Evolutionary conservation across 2,113 vertebrate species (phyloP).

Genomic region (Prionailurus bengalensis): DNA sequence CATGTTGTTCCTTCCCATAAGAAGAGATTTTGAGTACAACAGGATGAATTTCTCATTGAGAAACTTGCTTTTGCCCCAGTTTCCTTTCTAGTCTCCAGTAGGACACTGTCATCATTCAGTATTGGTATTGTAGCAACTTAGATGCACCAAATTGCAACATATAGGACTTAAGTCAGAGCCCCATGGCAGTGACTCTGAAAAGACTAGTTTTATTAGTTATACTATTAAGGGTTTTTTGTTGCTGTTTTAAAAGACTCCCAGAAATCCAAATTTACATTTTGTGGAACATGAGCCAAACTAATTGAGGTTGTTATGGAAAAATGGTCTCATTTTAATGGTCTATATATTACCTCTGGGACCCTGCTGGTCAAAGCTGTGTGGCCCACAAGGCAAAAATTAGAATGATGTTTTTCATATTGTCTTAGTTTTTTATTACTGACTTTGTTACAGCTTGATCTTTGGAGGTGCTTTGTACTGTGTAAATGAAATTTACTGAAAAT

Average conservation of each 20-base stretch:
- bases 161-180: background rate
- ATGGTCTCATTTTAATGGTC: background rate
- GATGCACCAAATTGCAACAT: background rate
- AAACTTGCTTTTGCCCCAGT: background rate
- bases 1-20: background rate
- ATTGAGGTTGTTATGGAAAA: conserved; percentile 3
- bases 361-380: background rate
- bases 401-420: conserved; percentile 13
- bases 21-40: background rate
- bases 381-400: background rate
- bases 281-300: background rate
- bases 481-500: conserved; percentile 24
- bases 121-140: background rate
- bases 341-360: background rate
- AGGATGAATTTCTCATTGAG: conserved; percentile 2
- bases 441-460: conserved; percentile 21
- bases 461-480: background rate
- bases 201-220: conserved; percentile 2
- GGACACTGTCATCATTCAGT: background rate
- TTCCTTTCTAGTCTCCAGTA: background rate
- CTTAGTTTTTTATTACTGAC: background rate
- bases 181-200: background rate
- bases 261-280: background rate
- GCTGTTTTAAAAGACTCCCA: background rate
- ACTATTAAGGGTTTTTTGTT: background rate